phyloP scores from a whole-genome alignment of 2,113 vertebrate species.

The Chunga burmeisteri region DNA sequence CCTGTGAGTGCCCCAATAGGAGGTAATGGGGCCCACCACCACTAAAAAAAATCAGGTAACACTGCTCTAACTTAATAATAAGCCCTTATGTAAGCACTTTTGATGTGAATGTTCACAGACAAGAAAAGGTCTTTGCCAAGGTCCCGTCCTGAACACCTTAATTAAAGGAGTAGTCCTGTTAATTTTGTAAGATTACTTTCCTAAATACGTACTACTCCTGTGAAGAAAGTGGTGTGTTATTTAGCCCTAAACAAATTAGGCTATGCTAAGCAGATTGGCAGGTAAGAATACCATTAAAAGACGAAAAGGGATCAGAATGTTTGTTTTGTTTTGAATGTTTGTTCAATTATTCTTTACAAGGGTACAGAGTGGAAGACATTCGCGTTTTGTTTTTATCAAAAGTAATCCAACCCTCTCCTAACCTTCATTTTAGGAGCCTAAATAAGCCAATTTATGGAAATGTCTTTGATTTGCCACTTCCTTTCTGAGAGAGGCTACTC shows the following conservation, averaged over 20 bases:
- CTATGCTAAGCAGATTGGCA: neutral
- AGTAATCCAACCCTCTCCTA: neutral
- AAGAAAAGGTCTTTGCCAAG: neutral
- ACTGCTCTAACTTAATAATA: neutral
- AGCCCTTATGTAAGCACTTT: neutral
- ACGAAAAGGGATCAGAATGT: neutral
- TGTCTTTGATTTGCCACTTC: neutral
- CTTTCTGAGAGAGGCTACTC: neutral
- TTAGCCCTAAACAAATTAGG: neutral
- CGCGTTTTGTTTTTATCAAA: neutral
- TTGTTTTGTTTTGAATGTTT: neutral
- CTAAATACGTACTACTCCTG: neutral
- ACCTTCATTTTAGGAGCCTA: neutral
- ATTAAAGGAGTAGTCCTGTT: neutral
- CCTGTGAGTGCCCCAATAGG: neutral
- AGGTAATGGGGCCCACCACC: neutral
- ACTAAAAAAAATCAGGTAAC: neutral
- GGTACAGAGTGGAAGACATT: neutral
- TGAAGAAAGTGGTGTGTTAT: neutral
- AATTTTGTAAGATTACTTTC: neutral
- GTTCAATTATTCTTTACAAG: neutral
- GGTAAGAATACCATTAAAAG: neutral
- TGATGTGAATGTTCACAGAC: neutral
- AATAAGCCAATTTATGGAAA: neutral
- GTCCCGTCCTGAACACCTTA: neutral